phyloP scores from a whole-genome alignment of 1,140 invertebrate species.

The Drosophila saltans region DNA sequence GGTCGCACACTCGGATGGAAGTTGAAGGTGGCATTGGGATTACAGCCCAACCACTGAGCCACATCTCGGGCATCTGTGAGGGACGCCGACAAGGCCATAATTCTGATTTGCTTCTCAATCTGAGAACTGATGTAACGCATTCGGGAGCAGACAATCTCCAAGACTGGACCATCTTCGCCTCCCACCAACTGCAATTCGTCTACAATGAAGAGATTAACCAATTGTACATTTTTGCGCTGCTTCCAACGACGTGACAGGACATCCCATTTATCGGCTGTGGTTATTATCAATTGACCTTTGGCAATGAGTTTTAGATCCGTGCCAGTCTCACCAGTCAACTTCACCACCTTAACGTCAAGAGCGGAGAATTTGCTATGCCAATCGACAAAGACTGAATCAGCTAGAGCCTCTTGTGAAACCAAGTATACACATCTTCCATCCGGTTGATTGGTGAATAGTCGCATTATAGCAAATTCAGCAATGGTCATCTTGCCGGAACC shows the following conservation, averaged over 20 bases:
- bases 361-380: slow-evolving; percentile 95
- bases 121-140: slow-evolving; percentile 99
- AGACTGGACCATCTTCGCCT: slow-evolving; percentile 94
- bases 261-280: slow-evolving; percentile 99
- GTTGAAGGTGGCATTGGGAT: slow-evolving; percentile 96
- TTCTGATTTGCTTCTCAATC: slow-evolving; percentile 95
- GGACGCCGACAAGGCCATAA: slow-evolving; percentile 97
- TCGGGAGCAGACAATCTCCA: slow-evolving; percentile 98
- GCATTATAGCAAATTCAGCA: slow-evolving; percentile 97
- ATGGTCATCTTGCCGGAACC: slow-evolving; percentile 98
- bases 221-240: slow-evolving; percentile 98
- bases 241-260: slow-evolving; percentile 99
- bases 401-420: slow-evolving; percentile 95
- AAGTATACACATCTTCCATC: slow-evolving; percentile 95
- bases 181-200: slow-evolving; percentile 98
- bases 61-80: slow-evolving; percentile 98
- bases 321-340: slow-evolving; percentile 98
- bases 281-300: slow-evolving; percentile 97
- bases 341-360: slow-evolving; percentile 88
- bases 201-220: slow-evolving; percentile 97
- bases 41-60: slow-evolving; percentile 98
- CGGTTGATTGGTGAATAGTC: slow-evolving; percentile 91
- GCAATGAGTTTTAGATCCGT: slow-evolving; percentile 97
- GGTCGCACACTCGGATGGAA: slow-evolving; percentile 99
- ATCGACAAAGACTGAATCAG: slow-evolving; percentile 95